phyloP scores from a whole-genome alignment of 2,888 invertebrate species.

The Conchocele bisecta region DNA sequence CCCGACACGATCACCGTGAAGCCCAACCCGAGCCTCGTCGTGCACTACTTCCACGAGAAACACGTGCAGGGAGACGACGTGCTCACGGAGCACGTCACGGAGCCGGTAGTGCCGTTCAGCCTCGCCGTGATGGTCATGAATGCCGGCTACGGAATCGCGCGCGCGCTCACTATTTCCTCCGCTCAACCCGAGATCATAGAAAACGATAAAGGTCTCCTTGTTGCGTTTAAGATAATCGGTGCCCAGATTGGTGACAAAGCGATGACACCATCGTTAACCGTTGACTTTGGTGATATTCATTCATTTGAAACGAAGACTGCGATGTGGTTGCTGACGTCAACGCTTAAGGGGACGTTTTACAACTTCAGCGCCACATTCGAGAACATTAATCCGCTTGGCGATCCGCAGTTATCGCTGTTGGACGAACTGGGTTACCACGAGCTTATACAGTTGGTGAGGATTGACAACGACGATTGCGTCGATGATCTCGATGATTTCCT shows the following conservation, averaged over 20 bases:
- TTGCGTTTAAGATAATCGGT: conserved; percentile 65
- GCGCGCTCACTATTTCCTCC: conserved; percentile 62
- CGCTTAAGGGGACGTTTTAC: conserved; percentile 64
- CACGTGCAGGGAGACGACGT: conserved; percentile 69
- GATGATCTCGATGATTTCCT: conserved; percentile 63
- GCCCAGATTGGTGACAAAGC: conserved; percentile 51
- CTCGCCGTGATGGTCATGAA: conserved; percentile 65
- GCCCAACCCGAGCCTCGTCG: conserved; percentile 65
- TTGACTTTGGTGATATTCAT: conserved; percentile 65
- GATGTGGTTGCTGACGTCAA: conserved; percentile 64
- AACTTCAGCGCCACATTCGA: conserved; percentile 69
- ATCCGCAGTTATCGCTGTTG: conserved; percentile 64
- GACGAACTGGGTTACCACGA: conserved; percentile 61
- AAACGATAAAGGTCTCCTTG: conserved; percentile 68
- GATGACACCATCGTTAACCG: conserved; percentile 60
- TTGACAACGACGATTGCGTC: conserved; percentile 29
- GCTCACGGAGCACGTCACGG: conserved; percentile 57
- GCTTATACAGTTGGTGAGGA: conserved; percentile 57
- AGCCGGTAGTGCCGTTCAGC: conserved; percentile 65
- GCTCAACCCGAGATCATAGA: conserved; percentile 72
- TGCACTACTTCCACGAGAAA: conserved; percentile 71
- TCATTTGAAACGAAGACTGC: conserved; percentile 60
- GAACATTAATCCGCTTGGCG: conserved; percentile 69
- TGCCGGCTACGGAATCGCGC: conserved; percentile 62
- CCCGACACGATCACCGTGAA: conserved; percentile 70